Evolutionary conservation across 2,113 vertebrate genomes (phyloP).

Genomic region (Tetrax tetrax): DNA sequence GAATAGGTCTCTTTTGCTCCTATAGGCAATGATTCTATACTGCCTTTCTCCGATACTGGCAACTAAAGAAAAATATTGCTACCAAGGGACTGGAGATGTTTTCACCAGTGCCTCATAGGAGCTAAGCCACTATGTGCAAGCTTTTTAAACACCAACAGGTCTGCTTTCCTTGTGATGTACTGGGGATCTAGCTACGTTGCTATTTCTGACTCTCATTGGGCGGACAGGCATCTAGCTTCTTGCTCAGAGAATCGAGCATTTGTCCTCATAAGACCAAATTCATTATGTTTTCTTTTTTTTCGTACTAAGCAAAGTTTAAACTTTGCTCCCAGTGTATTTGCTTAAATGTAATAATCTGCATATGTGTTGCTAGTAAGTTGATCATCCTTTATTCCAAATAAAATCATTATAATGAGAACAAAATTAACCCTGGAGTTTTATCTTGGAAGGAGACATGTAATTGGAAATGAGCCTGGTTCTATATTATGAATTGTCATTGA

Average conservation of each 20-base stretch:
- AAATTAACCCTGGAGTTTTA: conserved; percentile 8
- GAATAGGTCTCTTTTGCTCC: not conserved
- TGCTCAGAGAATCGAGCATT: not conserved
- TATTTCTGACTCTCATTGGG: not conserved
- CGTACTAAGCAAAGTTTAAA: not conserved
- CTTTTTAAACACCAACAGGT: not conserved
- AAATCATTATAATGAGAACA: not conserved
- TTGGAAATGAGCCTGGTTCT: not conserved
- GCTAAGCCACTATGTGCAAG: not conserved
- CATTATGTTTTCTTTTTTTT: not conserved
- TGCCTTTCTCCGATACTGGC: not conserved
- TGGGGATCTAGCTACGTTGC: not conserved
- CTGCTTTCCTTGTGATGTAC: not conserved
- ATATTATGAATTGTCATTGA: not conserved
- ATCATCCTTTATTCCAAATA: conserved; percentile 30
- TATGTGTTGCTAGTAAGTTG: not conserved
- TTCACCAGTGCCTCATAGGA: not conserved
- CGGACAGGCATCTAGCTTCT: not conserved
- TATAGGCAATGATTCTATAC: not conserved
- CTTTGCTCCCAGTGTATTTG: not conserved
- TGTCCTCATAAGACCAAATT: not conserved
- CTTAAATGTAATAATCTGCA: conserved; percentile 4
- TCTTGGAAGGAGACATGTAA: not conserved
- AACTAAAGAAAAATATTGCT: not conserved
- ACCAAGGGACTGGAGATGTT: not conserved